Evolutionary conservation across 1,140 invertebrate species (phyloP).

Genomic region (Zaprionus kolodkinae): DNA sequence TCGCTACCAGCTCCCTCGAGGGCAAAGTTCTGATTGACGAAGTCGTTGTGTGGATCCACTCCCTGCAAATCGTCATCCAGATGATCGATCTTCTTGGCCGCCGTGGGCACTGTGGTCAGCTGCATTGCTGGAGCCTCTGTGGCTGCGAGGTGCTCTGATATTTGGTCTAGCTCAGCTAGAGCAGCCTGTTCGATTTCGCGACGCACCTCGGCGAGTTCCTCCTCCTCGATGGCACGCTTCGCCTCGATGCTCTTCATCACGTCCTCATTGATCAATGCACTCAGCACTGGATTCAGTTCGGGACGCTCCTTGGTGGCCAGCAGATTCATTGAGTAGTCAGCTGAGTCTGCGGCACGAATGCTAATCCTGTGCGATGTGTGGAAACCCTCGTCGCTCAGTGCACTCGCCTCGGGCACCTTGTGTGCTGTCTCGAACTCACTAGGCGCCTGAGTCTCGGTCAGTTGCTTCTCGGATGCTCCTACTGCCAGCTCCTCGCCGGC

Average conservation of each 20-base stretch:
- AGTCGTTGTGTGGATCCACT: slow-evolving; percentile 70
- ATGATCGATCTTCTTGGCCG: slow-evolving; percentile 56
- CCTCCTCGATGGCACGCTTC: slow-evolving; percentile 79
- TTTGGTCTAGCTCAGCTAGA: slow-evolving; percentile 43
- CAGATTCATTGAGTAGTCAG: slow-evolving; percentile 75
- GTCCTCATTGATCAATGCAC: slow-evolving; percentile 82
- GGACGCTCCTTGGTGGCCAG: slow-evolving; percentile 81
- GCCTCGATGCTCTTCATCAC: slow-evolving; percentile 84
- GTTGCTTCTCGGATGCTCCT: slow-evolving; percentile 1
- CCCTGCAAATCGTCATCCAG: slow-evolving; percentile 63
- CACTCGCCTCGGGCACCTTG: slow-evolving; percentile 65
- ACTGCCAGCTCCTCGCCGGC: slow-evolving; percentile 38
- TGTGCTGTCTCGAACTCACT: slow-evolving; percentile 75
- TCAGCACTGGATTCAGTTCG: slow-evolving; percentile 79
- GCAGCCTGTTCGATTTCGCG: slow-evolving; percentile 67
- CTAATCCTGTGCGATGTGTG: slow-evolving; percentile 76
- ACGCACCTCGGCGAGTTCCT: slow-evolving; percentile 73
- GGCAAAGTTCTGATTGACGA: slow-evolving; percentile 74
- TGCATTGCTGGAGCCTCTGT: slow-evolving; percentile 50
- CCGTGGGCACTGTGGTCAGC: slow-evolving; percentile 61
- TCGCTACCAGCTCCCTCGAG: slow-evolving; percentile 78
- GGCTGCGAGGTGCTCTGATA: not conserved
- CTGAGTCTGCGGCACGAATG: slow-evolving; percentile 55
- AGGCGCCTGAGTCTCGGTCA: not conserved
- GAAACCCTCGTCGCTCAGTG: slow-evolving; percentile 59